A percentile compares a stretch with the other conserved stretches of the same genome.
Conservation (phyloP, 2,113 vertebrate species). For the Sisor rabdophorus region DNA sequence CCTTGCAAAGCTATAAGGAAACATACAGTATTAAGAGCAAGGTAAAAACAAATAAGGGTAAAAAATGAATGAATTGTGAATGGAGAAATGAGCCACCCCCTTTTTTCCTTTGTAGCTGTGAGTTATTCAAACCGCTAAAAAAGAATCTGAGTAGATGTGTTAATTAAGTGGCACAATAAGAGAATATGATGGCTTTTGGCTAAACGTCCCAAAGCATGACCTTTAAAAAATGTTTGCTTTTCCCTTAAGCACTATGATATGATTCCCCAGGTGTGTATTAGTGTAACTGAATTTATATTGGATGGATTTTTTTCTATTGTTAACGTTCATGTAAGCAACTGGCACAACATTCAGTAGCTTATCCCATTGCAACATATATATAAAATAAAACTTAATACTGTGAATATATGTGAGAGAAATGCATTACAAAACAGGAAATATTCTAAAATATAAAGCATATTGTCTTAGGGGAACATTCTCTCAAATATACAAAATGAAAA, state of each 20-base stretch:
- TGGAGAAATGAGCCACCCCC: constrained; percentile 58
- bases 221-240: constrained; percentile 3
- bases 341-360: background rate
- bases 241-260: constrained; percentile 23
- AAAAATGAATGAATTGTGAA: constrained; percentile 62
- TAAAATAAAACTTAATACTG: too few species aligned
- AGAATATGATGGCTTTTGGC: constrained; percentile 41
- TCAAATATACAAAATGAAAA: constrained; percentile 51
- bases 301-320: background rate
- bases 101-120: constrained; percentile 19
- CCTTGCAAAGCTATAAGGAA: constrained; percentile 47
- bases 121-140: constrained; percentile 26
- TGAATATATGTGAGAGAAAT: too few species aligned
- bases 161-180: constrained; percentile 26
- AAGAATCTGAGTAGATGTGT: background rate
- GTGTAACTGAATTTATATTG: background rate
- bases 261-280: constrained; percentile 31
- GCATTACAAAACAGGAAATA: background rate
- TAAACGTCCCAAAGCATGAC: constrained; percentile 34
- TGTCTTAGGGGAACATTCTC: background rate
- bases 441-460: background rate
- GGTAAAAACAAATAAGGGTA: constrained; percentile 20
- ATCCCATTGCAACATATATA: background rate
- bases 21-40: constrained; percentile 41
- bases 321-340: background rate